Evolutionary conservation across 2,888 invertebrate species (phyloP).

Genomic region (Drosophila cognata): DNA sequence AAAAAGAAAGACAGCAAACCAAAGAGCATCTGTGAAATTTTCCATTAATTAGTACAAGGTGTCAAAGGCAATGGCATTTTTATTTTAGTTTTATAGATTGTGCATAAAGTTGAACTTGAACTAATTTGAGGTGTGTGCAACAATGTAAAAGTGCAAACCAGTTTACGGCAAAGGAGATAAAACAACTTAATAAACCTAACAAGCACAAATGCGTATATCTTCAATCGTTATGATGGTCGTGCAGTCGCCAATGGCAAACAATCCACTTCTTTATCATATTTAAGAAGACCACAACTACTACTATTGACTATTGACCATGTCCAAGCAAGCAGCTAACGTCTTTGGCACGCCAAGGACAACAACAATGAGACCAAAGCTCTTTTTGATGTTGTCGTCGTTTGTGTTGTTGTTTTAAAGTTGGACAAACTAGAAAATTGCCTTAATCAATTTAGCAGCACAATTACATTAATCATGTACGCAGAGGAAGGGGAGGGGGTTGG

Average conservation of each 20-base stretch:
- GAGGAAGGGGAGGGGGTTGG: not conserved
- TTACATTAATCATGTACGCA: slow-evolving; percentile 35
- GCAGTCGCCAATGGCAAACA: slow-evolving; percentile 59
- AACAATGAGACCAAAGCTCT: slow-evolving; percentile 30
- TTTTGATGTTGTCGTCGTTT: not conserved
- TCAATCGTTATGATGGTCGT: slow-evolving; percentile 2
- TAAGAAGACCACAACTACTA: slow-evolving; percentile 47
- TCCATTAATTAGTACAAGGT: slow-evolving; percentile 64
- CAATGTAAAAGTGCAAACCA: slow-evolving; percentile 73
- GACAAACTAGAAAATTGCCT: slow-evolving; percentile 56
- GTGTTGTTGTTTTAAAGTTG: slow-evolving; percentile 13
- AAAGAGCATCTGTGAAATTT: slow-evolving; percentile 36
- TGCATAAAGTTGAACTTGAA: slow-evolving; percentile 78
- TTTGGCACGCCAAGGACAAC: slow-evolving; percentile 65
- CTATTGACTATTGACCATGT: slow-evolving; percentile 12
- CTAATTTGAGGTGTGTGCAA: slow-evolving; percentile 65
- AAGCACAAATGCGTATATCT: slow-evolving; percentile 13
- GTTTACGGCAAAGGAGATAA: slow-evolving; percentile 64
- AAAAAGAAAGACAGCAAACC: slow-evolving; percentile 9
- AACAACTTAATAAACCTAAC: slow-evolving; percentile 26
- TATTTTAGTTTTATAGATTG: slow-evolving; percentile 49
- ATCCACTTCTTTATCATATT: slow-evolving; percentile 58
- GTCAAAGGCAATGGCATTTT: slow-evolving; percentile 31
- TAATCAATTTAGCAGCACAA: slow-evolving; percentile 54
- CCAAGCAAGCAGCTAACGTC: slow-evolving; percentile 34